phyloP scores from a whole-genome alignment of 2,797 vertebrate genomes.

The Cottoperca gobio region DNA sequence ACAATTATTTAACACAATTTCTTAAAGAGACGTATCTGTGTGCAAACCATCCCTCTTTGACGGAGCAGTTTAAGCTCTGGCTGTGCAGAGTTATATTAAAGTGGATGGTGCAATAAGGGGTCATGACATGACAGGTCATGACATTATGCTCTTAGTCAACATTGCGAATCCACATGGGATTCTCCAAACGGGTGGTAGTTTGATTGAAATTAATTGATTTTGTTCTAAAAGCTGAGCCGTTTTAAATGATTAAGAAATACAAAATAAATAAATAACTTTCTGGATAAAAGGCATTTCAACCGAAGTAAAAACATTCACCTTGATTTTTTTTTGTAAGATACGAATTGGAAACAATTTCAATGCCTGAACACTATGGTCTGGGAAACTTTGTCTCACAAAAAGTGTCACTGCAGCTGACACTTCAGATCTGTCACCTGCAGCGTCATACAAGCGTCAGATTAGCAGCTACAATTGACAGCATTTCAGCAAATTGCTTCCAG shows the following conservation, averaged over 20 bases:
- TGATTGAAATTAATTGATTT: too few relatives aligned
- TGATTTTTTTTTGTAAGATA: too few relatives aligned
- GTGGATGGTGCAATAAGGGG: background rate
- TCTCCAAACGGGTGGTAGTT: too few relatives aligned
- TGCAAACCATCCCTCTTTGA: background rate
- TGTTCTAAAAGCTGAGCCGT: too few relatives aligned
- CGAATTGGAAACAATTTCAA: background rate
- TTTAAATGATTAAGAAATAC: too few relatives aligned
- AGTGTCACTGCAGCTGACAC: conserved; percentile 47
- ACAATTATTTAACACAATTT: background rate
- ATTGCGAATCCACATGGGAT: too few relatives aligned
- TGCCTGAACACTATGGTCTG: background rate
- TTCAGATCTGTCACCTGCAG: conserved; percentile 66
- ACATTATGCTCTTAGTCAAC: too few relatives aligned
- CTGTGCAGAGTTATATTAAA: background rate
- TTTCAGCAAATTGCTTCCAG: conserved; percentile 63
- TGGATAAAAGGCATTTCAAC: too few relatives aligned
- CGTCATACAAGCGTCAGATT: conserved; percentile 59
- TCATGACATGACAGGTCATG: too few relatives aligned
- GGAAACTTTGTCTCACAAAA: conserved; percentile 14
- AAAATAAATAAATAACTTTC: too few relatives aligned
- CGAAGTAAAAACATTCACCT: too few relatives aligned
- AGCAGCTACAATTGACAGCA: conserved; percentile 51
- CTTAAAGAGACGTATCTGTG: background rate
- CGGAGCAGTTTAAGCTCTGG: background rate